phyloP scores from a whole-genome alignment of 2,113 vertebrate species.

The Megaptera novaeangliae region DNA sequence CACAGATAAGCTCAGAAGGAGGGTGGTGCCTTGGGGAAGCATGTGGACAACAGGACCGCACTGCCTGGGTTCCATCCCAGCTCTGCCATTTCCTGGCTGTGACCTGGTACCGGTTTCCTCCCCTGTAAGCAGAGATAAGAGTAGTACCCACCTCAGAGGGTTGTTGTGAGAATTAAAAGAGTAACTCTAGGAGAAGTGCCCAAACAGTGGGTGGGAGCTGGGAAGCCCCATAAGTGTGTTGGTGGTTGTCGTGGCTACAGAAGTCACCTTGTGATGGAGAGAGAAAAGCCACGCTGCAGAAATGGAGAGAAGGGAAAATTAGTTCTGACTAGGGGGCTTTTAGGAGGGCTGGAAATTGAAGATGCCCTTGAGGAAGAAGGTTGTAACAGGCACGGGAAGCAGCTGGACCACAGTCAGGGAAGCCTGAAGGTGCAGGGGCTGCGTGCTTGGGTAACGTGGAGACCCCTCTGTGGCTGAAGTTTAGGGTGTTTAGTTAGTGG shows the following conservation, averaged over 20 bases:
- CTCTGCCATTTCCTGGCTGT: neutral
- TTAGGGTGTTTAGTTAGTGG: fast-evolving
- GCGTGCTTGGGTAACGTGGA: fast-evolving
- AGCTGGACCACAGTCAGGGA: neutral
- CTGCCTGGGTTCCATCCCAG: neutral
- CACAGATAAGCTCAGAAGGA: neutral
- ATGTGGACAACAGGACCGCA: fast-evolving
- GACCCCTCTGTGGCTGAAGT: neutral
- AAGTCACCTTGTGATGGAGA: neutral
- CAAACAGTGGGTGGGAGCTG: too few species aligned
- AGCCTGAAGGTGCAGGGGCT: neutral
- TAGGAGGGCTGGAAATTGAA: neutral
- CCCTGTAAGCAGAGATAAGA: neutral
- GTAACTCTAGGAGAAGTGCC: neutral
- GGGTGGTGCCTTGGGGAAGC: fast-evolving
- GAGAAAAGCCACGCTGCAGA: neutral
- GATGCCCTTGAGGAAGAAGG: neutral
- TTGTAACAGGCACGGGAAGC: neutral
- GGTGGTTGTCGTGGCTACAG: neutral
- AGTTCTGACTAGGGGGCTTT: neutral
- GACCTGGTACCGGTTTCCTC: neutral
- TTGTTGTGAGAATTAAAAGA: too few species aligned
- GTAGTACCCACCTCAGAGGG: neutral
- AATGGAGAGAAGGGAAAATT: neutral
- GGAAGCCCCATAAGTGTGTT: neutral